phyloP scores from a whole-genome alignment of 2,113 vertebrate species.

The Himantopus leucocephalus region DNA sequence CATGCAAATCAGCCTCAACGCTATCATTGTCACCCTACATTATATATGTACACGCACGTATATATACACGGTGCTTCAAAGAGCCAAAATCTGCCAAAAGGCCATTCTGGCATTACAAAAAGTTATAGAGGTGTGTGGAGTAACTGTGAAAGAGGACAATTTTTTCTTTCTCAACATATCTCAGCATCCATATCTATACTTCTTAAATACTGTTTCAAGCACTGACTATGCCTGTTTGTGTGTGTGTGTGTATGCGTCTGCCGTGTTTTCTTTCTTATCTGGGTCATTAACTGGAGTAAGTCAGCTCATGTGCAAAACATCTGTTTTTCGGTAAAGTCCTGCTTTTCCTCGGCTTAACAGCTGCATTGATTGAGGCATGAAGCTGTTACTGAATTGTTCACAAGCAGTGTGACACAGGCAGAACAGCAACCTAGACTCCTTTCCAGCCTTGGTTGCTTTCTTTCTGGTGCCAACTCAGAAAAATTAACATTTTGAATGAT shows the following conservation, averaged over 20 bases:
- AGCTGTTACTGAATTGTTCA: slow-evolving; percentile 1
- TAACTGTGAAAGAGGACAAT: neutral
- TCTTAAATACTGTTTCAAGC: neutral
- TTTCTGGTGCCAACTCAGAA: neutral
- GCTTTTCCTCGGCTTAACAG: slow-evolving; percentile 52
- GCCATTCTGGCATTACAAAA: neutral
- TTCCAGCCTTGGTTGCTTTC: neutral
- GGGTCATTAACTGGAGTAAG: slow-evolving; percentile 36
- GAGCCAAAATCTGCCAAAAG: neutral
- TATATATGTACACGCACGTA: neutral
- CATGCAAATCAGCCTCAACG: neutral
- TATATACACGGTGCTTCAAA: neutral
- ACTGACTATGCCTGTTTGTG: neutral
- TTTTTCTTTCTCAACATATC: neutral
- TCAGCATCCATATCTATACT: neutral
- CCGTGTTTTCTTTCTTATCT: slow-evolving; percentile 30
- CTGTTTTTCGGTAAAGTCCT: slow-evolving; percentile 32
- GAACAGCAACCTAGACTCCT: neutral
- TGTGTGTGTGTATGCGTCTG: neutral
- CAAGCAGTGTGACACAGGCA: neutral
- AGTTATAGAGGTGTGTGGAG: neutral
- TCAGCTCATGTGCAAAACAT: slow-evolving; percentile 56
- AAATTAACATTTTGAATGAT: slow-evolving; percentile 26
- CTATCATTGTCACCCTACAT: neutral
- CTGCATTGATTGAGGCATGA: slow-evolving; percentile 29